A percentile compares a stretch with the other conserved stretches of the same genome.
These are phyloP conservation scores for Parapristionchus giblindavisi DNA, from an alignment of 2,888 invertebrate genomes.

Conservation along the genomic window DNA sequence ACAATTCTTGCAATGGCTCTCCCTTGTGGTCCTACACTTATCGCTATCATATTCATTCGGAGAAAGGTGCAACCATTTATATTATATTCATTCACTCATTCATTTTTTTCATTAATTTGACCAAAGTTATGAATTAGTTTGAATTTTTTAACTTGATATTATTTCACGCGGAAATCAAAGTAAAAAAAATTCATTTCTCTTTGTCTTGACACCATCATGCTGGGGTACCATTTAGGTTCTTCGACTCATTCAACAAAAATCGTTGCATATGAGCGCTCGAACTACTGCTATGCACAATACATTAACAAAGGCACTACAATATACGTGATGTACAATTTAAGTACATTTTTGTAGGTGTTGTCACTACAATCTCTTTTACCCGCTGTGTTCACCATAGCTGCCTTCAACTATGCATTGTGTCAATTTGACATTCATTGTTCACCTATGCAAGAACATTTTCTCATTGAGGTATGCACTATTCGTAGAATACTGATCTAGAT, in stretches of 20 bases:
- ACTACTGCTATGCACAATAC: slow-evolving; percentile 8
- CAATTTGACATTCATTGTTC: slow-evolving; percentile 22
- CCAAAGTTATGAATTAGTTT: too few relatives aligned
- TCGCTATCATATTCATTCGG: background rate
- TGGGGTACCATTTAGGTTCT: too few relatives aligned
- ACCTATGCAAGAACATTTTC: slow-evolving; percentile 19
- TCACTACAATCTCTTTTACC: slow-evolving; percentile 1
- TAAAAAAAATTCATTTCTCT: too few relatives aligned
- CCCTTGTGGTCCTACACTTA: background rate
- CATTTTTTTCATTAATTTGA: too few relatives aligned
- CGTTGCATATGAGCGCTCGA: slow-evolving; percentile 12
- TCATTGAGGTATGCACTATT: slow-evolving; percentile 12
- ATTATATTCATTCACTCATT: too few relatives aligned
- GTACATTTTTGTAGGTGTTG: too few relatives aligned
- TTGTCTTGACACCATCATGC: too few relatives aligned
- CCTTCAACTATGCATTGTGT: background rate
- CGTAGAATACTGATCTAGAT: too few relatives aligned
- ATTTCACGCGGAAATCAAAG: too few relatives aligned
- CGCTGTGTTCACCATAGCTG: slow-evolving; percentile 3
- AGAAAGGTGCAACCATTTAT: too few relatives aligned
- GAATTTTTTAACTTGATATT: too few relatives aligned
- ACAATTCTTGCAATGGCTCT: slow-evolving; percentile 17
- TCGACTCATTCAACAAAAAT: background rate
- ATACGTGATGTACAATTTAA: background rate
- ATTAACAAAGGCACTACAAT: background rate